A percentile compares a stretch with the other conserved stretches of the same genome.
Conservation (phyloP, 2,888 invertebrate species). For the Keiferia lycopersicella region DNA sequence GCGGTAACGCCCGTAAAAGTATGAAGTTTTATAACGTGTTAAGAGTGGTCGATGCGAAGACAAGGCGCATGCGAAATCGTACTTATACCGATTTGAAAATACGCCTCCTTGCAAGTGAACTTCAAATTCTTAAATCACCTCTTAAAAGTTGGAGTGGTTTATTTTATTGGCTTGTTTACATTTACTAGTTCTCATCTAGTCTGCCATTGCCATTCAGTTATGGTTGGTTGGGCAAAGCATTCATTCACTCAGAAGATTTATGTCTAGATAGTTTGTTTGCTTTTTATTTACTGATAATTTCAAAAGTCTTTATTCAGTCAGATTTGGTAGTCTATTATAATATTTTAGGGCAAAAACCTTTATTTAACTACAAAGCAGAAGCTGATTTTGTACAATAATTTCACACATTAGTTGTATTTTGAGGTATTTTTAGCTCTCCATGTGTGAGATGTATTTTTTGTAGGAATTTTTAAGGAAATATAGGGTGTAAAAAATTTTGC, state of each 20-base stretch:
- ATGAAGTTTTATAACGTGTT: too few species aligned
- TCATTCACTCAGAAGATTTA: background rate
- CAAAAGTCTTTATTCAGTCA: too few species aligned
- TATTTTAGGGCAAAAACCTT: background rate
- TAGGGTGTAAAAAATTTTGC: too few species aligned
- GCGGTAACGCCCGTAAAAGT: too few species aligned
- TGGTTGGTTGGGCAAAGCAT: background rate
- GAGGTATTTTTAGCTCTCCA: too few species aligned
- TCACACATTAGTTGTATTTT: too few species aligned
- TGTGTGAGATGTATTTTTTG: too few species aligned
- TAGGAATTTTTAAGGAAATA: too few species aligned
- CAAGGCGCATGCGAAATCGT: background rate
- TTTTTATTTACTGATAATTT: background rate
- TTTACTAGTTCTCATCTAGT: background rate
- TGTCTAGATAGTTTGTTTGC: background rate
- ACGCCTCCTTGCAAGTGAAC: background rate
- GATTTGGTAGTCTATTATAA: background rate
- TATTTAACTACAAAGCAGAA: background rate
- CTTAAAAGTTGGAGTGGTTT: background rate
- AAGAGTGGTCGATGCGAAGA: too few species aligned
- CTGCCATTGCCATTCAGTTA: background rate
- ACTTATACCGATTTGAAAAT: background rate
- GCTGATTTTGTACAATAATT: too few species aligned
- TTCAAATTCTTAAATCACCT: background rate
- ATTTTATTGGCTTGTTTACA: conserved; percentile 3